Evolutionary conservation across 1,140 invertebrate species (phyloP), one percentile per base, ranked within the genome.

Genomic region (Atta colombica): DNA sequence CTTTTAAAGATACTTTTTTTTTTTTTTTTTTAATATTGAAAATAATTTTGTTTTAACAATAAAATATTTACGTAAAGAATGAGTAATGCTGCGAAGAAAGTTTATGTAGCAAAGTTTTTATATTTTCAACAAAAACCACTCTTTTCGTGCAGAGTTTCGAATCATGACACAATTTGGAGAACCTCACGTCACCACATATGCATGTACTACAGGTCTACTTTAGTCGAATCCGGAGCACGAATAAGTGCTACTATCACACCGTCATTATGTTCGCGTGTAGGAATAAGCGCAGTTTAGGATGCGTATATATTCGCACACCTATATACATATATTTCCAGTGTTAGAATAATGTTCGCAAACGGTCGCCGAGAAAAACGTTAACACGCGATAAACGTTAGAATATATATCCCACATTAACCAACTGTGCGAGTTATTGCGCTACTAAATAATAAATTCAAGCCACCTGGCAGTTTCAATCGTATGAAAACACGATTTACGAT

Each of bases 401-500:
- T 68, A 51, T 69, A 69, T 51, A 51, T 21, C 39, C 21, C 6
- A 25, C 35, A 77, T 77, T 77, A 77, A 61, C n/a, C 21, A 61
- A 60, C 53, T n/a, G 55, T n/a, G 61, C 28, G 28, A 66, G 31
- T 72, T 71, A 55, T 14, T 28, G 10, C 51, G n/a, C 55, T 8
- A n/a, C 25, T 61, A 60, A 74, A 61, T 61, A 61, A 82, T 74
- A 74, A 74, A 82, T 74, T 74, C 25, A 21, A 82, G 80, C 25
- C 12, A 60, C 18, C 66, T 55, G 18, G 65, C 51, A 68, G 63
- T 68, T 65, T 68, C 25, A 45, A 60, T 74, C 39, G 80, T 35
- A 35, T 25, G 39, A 31, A 61, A 16, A 18, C 65, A 45, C 80
- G 53, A 60, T 72, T 74, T 39, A 39, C 31, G 39, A 55, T 28